Base-by-base conservation (phyloP, 2,113 vertebrate genomes). In the Otocyon megalotis region DNA sequence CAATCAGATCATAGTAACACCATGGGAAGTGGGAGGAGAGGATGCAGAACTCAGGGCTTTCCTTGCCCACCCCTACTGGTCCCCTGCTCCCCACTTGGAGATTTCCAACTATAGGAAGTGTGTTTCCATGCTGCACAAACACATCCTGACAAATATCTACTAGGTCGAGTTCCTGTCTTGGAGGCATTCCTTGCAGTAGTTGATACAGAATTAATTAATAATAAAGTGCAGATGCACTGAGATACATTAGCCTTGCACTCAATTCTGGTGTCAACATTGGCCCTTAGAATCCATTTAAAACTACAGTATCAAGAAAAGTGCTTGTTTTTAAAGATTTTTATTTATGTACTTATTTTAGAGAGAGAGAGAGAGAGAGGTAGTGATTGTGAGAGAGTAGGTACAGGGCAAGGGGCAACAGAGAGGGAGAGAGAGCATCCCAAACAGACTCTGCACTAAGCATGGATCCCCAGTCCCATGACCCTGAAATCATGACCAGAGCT, bases 31-130 rank as follows among this genome's bases (percentile, higher is more conserved):
- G 5, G 56, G 35, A 71, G 10, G 3, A 32, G 32, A 82, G 15
- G 32, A 80, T 8, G 56, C 58, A n/a, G 19, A 37, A 19, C 12
- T 71, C 28, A 54, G n/a, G 30, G 13, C 22, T 76, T 19, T 35
- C 35, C 3, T 22, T 20, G 2, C 20, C 12, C 26, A 2, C 10
- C 20, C 3, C 14, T 5, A 10, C 2, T 11, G 28, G 5, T 4
- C 20, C 4, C 56, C 8, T 1, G 8, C 0, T 32, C 26, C 19
- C 69, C 71, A 50, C 22, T 9, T 56, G 37, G 82, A 94, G 12
- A 74, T 74, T 90, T 79, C 24, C 48, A 87, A 32, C 37, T 9
- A 20, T 16, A 80, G 1, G 0, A 35, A 69, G 43, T 26, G 2
- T 30, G 16, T 79, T 96, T 76, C 74, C 2, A 3, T 15, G 15